These are phyloP conservation scores for Tychaedon coryphoeus DNA, from an alignment of 2,113 vertebrate genomes.

Conservation along the genomic window DNA sequence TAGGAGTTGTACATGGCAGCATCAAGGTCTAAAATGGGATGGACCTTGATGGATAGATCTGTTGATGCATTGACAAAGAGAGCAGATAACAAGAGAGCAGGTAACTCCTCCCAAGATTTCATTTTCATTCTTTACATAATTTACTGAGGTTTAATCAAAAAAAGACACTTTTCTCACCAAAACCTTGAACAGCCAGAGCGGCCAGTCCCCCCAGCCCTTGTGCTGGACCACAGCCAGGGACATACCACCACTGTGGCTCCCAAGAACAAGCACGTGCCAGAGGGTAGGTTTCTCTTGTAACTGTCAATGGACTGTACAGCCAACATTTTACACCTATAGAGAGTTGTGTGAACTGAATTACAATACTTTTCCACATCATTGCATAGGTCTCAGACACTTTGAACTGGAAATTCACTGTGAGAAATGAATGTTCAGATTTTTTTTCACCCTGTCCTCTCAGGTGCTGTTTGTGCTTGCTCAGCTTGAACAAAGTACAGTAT, in stretches of 20 bases:
- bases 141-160: neutral
- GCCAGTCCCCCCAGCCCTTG: neutral
- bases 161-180: neutral
- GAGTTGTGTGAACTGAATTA: neutral
- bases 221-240: neutral
- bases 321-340: neutral
- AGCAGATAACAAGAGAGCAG: neutral
- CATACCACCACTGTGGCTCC: neutral
- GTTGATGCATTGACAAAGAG: neutral
- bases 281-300: neutral
- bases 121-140: neutral
- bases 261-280: neutral
- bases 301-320: neutral
- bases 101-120: neutral
- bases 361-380: neutral
- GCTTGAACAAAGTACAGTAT: neutral
- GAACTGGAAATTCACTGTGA: neutral
- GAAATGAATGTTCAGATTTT: neutral
- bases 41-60: neutral
- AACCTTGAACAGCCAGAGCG: neutral
- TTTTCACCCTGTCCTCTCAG: neutral
- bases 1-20: rapidly evolving
- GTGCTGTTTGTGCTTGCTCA: neutral
- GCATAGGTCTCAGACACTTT: neutral
- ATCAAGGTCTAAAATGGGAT: neutral